Conservation (phyloP, 2,797 vertebrate genomes). For the Molossus alvarezi region DNA sequence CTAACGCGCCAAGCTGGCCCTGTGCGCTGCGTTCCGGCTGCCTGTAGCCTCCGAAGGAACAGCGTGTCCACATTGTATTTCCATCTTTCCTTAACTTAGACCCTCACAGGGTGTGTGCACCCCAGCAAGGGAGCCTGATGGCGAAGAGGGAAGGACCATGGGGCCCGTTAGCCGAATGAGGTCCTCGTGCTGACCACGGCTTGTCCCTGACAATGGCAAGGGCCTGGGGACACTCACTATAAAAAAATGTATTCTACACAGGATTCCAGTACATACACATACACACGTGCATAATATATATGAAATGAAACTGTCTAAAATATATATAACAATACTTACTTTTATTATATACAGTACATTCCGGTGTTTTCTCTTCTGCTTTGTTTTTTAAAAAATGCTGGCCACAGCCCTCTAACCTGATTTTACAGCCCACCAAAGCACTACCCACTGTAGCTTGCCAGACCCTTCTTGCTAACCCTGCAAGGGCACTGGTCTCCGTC, state of each 20-base stretch:
- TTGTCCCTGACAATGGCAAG: background rate
- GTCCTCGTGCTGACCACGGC: background rate
- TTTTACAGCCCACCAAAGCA: background rate
- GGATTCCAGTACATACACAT: background rate
- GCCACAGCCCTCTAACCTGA: background rate
- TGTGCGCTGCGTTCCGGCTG: background rate
- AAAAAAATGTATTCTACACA: background rate
- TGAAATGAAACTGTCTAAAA: background rate
- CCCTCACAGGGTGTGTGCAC: accelerated
- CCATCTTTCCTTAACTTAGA: background rate
- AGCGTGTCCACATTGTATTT: background rate
- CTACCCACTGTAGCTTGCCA: background rate
- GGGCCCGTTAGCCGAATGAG: background rate
- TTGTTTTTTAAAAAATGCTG: background rate
- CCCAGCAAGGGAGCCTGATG: accelerated
- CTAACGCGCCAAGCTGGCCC: background rate
- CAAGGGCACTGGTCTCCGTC: background rate
- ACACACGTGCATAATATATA: background rate
- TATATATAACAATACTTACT: background rate
- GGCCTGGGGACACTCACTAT: background rate
- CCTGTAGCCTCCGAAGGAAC: background rate
- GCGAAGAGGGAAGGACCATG: background rate
- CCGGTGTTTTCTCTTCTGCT: constrained; percentile 32
- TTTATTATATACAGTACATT: background rate
- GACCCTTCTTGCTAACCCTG: background rate